A percentile compares a stretch with the other conserved stretches of the same genome.
These are phyloP conservation scores for Dolichoris vasculosae DNA, from an alignment of 1,140 invertebrate genomes.

Conservation along the genomic window DNA sequence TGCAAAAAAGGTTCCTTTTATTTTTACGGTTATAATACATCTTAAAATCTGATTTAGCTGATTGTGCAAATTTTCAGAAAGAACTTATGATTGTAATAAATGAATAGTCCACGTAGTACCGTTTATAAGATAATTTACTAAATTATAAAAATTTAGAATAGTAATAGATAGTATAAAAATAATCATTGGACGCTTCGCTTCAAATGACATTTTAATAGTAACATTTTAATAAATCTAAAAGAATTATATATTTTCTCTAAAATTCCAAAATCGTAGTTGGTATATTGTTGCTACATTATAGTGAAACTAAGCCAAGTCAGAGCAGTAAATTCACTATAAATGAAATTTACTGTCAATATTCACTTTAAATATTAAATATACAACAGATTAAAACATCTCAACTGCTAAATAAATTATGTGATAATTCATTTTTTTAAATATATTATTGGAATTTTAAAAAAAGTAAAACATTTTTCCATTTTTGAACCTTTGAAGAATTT, in stretches of 20 bases:
- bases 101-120: not conserved
- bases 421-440: not conserved
- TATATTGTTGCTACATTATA: not conserved
- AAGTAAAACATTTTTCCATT: too few relatives aligned
- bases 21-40: not conserved
- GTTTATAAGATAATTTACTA: not conserved
- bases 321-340: not conserved
- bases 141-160: not conserved
- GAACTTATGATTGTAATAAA: not conserved
- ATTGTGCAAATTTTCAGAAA: not conserved
- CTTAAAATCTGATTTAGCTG: not conserved
- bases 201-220: not conserved
- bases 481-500: too few relatives aligned
- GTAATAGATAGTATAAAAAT: not conserved
- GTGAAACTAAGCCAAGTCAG: not conserved
- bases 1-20: not conserved
- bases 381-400: not conserved
- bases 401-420: not conserved
- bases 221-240: not conserved
- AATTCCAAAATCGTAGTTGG: not conserved
- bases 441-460: too few relatives aligned
- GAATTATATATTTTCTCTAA: not conserved
- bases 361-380: not conserved
- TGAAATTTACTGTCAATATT: not conserved
- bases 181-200: not conserved